Evolutionary conservation across 2,797 vertebrate species (phyloP), one percentile per base, ranked within the genome.

Genomic region (Poecilia picta): DNA sequence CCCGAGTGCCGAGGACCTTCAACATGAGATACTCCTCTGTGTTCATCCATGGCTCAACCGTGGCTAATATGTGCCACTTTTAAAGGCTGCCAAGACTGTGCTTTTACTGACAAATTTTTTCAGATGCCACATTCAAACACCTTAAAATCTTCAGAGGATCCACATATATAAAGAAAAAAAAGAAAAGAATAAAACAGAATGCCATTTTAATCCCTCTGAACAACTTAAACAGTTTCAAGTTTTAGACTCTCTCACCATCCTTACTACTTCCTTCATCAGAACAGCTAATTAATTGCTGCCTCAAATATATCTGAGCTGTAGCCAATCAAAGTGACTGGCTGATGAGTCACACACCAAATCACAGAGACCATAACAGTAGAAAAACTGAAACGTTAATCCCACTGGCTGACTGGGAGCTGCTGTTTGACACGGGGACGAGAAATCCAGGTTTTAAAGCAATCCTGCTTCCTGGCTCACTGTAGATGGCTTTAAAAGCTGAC

Each of bases 241-340:
- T 77, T 75, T 16, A 46, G 16, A 64, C 33, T 36, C 62, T 81
- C 25, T 81, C 28, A 31, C 28, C 80, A 85, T 57, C 39, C n/a
- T 62, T 11, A 5, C 12, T n/a, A 36, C 3, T 36, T 72, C 51
- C 73, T 8, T 62, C 81, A 79, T 33, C n/a, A 81, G 23, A 49
- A 20, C 71, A 49, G 49, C 82, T 73, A 78, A 82, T 88, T 86
- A 88, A 91, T 73, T 90, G 72, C 74, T 87, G 80, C 81, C 66
- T 83, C 41, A 81, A 81, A 57, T 76, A 83, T 53, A 73, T 77
- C 64, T 57, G 57, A 62, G 86, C 77, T 90, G 89, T 91, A 81
- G 78, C 91, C 85, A 93, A 92, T 93, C 87, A 89, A 73, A 85
- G 75, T 87, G 93, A 95, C 89, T 90, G 80, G 83, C 80, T 91